Conservation (phyloP, 2,888 invertebrate genomes). For the Cantharis flavilabris region DNA sequence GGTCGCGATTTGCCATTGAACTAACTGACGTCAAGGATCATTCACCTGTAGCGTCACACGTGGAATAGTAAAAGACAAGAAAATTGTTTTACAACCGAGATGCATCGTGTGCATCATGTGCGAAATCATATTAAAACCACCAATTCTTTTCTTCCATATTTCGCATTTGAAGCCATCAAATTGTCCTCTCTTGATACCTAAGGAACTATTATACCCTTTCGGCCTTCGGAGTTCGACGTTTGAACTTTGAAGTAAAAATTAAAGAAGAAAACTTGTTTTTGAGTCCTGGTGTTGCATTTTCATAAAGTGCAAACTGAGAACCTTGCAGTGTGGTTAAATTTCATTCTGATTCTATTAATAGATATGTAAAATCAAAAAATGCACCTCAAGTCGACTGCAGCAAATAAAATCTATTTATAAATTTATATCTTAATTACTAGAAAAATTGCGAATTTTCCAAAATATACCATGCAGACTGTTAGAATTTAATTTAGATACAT, state of each 20-base stretch:
- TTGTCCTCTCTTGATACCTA: not conserved
- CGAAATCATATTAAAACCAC: not conserved
- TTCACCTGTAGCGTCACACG: constrained; percentile 57
- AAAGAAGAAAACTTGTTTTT: not conserved
- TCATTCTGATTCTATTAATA: not conserved
- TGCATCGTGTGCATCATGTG: constrained; percentile 29
- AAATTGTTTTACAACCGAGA: constrained; percentile 44
- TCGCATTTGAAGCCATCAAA: too few relatives aligned
- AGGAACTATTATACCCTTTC: not conserved
- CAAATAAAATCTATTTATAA: not conserved
- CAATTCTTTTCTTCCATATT: not conserved
- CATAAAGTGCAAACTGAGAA: not conserved
- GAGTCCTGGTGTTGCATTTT: not conserved
- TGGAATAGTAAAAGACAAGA: constrained; percentile 52
- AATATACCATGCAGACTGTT: too few relatives aligned
- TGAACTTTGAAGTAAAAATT: not conserved
- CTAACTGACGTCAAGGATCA: constrained; percentile 56
- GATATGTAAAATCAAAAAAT: not conserved
- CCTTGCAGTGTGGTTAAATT: not conserved
- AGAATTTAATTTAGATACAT: not conserved
- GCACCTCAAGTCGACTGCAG: not conserved
- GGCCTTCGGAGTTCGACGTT: not conserved
- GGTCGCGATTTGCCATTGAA: constrained; percentile 60
- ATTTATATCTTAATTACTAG: not conserved
- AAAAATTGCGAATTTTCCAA: too few relatives aligned